Evolutionary conservation across 2,888 invertebrate genomes (phyloP).

Genomic region (Neoscelio sp.): DNA sequence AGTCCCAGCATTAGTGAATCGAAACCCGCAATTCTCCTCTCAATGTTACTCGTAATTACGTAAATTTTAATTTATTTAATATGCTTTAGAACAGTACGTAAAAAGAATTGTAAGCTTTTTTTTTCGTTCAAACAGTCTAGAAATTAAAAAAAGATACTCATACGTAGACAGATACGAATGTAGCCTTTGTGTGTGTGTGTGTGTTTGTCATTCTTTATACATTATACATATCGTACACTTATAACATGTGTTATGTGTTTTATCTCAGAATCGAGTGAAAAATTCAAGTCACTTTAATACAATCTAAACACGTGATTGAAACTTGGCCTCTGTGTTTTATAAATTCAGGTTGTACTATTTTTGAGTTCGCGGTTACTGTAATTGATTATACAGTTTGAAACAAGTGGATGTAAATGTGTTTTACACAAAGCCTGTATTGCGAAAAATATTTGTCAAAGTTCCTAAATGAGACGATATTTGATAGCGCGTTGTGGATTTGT

Average conservation of each 20-base stretch:
- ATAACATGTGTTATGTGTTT: slow-evolving; percentile 46
- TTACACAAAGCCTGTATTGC: background rate
- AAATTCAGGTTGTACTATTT: slow-evolving; percentile 36
- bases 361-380: slow-evolving; percentile 3
- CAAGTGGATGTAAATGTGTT: slow-evolving; percentile 16
- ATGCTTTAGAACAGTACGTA: slow-evolving; percentile 27
- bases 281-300: slow-evolving; percentile 38
- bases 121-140: slow-evolving; percentile 40
- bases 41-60: slow-evolving; percentile 55
- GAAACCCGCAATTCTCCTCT: slow-evolving; percentile 35
- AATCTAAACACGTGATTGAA: slow-evolving; percentile 45
- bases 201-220: slow-evolving; percentile 42
- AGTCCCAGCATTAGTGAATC: slow-evolving; percentile 20
- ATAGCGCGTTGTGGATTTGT: slow-evolving; percentile 17
- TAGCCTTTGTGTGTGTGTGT: background rate
- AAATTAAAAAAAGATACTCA: slow-evolving; percentile 38
- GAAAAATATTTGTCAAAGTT: slow-evolving; percentile 26
- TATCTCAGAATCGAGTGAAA: slow-evolving; percentile 40
- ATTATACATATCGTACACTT: slow-evolving; percentile 40
- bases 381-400: slow-evolving; percentile 15
- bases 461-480: slow-evolving; percentile 10
- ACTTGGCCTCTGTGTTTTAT: slow-evolving; percentile 32
- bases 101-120: slow-evolving; percentile 44
- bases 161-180: slow-evolving; percentile 18
- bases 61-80: slow-evolving; percentile 54